Base-by-base conservation (phyloP, 1,140 invertebrate genomes). In the Leucophenga varia region DNA sequence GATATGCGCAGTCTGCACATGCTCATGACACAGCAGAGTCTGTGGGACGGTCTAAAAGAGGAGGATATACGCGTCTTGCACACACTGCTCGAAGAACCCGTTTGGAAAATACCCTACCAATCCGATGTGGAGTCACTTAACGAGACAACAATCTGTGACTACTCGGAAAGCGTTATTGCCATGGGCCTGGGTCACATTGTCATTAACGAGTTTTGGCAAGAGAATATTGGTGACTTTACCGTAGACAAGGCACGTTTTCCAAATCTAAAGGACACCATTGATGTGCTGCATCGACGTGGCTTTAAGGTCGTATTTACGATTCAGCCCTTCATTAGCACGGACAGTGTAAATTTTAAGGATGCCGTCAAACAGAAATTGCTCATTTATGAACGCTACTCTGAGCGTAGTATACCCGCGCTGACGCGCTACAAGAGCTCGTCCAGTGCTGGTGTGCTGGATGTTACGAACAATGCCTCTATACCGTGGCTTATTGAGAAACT, bases 311-410 rank as follows among this genome's bases (percentile, higher is more conserved):
- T 88, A 0, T 85, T 93, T 52, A 86, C 88, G 0, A 82, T 93
- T 2, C 89, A 91, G 55, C 90, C 91, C 0, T 93, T 91, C 59
- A 88, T 95, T 36, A 89, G 88, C 22, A 91, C 89, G 0, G 90
- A 93, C 54, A 90, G 88, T 43, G 72, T 72, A 2, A 91, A 89
- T 58, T 92, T 93, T 63, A 83, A 84, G 35, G 84, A 89, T 43
- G 85, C 88, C 2, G 87, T 93, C 0, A 76, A 82, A 28, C 85
- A 84, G 35, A 79, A 84, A 48, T 58, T 90, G 18, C 58, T 91
- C 2, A 84, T 91, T 19, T 85, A 84, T 9, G 86, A 89, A 55
- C 77, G 87, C 5, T 82, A 82, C 40, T 86, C 85, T 49, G 85
- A 88, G 60, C 80, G 82, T 36, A 79, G 83, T 56, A 87, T 89